A percentile compares a stretch with the other conserved stretches of the same genome.
These are phyloP conservation scores for Odocoileus hemionus DNA, from an alignment of 2,113 vertebrate species.

Conservation along the genomic window DNA sequence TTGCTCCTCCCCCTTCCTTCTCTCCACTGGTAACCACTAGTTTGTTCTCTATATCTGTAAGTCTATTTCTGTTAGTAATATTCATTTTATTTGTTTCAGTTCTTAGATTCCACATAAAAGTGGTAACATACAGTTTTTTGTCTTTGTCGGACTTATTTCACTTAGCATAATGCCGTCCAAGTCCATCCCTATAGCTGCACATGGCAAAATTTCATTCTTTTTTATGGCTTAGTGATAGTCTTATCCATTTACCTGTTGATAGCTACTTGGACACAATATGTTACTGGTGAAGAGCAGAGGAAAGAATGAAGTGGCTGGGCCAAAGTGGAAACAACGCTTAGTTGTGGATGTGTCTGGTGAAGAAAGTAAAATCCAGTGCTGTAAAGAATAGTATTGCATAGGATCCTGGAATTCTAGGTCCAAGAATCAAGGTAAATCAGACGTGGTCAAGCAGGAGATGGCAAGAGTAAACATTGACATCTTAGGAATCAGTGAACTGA, in stretches of 20 bases:
- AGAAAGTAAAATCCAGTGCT: neutral
- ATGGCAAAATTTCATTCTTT: neutral
- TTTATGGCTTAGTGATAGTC: neutral
- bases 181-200: neutral
- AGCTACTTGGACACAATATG: neutral
- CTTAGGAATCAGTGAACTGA: neutral
- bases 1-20: neutral
- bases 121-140: neutral
- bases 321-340: accelerated
- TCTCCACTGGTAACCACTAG: neutral
- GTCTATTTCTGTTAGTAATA: neutral
- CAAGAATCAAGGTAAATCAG: neutral
- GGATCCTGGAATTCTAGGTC: neutral
- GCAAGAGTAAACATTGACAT: neutral
- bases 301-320: neutral
- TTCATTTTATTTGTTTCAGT: neutral
- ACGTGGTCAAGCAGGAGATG: neutral
- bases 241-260: neutral
- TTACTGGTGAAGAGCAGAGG: neutral
- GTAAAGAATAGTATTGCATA: neutral
- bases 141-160: neutral
- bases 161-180: neutral
- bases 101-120: neutral
- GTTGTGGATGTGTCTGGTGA: neutral
- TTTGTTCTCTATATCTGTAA: neutral